Conservation (phyloP, 2,797 vertebrate species). For the Pseudotriccus pelzelni region DNA sequence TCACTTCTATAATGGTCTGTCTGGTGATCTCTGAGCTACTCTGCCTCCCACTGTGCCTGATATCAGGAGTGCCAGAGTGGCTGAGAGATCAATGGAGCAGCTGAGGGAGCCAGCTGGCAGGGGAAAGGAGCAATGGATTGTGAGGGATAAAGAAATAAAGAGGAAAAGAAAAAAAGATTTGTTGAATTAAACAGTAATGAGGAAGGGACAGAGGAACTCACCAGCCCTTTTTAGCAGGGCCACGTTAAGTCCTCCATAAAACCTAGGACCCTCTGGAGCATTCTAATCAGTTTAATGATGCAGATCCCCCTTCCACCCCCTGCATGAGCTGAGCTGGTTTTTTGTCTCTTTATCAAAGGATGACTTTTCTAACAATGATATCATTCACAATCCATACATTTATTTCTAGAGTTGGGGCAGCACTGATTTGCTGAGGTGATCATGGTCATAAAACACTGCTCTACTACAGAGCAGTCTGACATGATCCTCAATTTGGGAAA, state of each 20-base stretch:
- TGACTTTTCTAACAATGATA: slow-evolving; percentile 44
- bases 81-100: slow-evolving; percentile 64
- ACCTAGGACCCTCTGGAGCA: slow-evolving; percentile 38
- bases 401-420: neutral
- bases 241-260: slow-evolving; percentile 26
- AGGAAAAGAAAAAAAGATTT: slow-evolving; percentile 49
- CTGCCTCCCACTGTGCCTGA: slow-evolving; percentile 54
- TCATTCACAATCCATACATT: neutral
- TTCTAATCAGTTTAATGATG: slow-evolving; percentile 58
- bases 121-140: slow-evolving; percentile 48
- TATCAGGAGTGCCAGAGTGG: slow-evolving; percentile 44
- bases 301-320: neutral
- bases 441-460: neutral
- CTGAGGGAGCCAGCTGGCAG: slow-evolving; percentile 64
- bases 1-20: neutral
- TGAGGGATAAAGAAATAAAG: slow-evolving; percentile 60
- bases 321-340: neutral
- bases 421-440: neutral
- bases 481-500: neutral
- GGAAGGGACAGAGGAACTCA: slow-evolving; percentile 22
- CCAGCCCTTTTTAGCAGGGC: slow-evolving; percentile 4
- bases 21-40: slow-evolving; percentile 43
- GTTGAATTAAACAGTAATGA: slow-evolving; percentile 56
- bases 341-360: slow-evolving; percentile 32
- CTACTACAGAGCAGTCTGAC: neutral